Conservation (phyloP, 2,888 invertebrate species). For the Phlogophora meticulosa region DNA sequence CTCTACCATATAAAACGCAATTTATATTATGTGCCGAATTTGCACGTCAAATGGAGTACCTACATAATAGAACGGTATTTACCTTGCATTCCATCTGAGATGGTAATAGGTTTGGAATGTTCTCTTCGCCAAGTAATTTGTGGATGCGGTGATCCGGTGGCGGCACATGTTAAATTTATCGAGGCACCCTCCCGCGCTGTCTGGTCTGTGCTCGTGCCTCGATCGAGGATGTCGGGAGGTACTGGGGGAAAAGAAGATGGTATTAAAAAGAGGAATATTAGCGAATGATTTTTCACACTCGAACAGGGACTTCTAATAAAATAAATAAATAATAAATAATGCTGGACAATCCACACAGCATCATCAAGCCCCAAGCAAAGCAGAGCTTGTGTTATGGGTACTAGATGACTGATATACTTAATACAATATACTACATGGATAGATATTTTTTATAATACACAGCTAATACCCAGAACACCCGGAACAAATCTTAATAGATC, state of each 20-base stretch:
- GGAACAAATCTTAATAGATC: too few relatives aligned
- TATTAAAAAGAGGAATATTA: not conserved
- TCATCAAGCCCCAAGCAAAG: too few relatives aligned
- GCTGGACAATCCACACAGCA: too few relatives aligned
- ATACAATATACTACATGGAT: too few relatives aligned
- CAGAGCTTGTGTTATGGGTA: too few relatives aligned
- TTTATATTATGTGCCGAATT: not conserved
- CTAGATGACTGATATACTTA: too few relatives aligned
- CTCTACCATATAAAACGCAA: not conserved
- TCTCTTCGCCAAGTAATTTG: conserved; percentile 97
- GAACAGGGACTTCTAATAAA: not conserved
- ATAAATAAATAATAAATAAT: too few relatives aligned
- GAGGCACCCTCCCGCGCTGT: conserved; percentile 96
- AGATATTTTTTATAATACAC: too few relatives aligned
- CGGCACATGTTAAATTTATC: conserved; percentile 96
- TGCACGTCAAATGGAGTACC: too few relatives aligned
- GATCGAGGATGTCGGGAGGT: conserved; percentile 96
- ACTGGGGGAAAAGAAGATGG: conserved; percentile 87
- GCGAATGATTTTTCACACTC: not conserved
- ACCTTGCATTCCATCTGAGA: conserved; percentile 94
- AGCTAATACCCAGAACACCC: too few relatives aligned
- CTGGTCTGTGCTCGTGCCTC: conserved; percentile 96
- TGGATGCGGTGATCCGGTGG: conserved; percentile 96
- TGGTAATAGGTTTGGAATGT: conserved; percentile 94
- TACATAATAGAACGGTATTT: conserved; percentile 21